Evolutionary conservation across 2,888 invertebrate genomes (phyloP), one percentile per base, ranked within the genome.

Genomic region (Apotomis betuletana): DNA sequence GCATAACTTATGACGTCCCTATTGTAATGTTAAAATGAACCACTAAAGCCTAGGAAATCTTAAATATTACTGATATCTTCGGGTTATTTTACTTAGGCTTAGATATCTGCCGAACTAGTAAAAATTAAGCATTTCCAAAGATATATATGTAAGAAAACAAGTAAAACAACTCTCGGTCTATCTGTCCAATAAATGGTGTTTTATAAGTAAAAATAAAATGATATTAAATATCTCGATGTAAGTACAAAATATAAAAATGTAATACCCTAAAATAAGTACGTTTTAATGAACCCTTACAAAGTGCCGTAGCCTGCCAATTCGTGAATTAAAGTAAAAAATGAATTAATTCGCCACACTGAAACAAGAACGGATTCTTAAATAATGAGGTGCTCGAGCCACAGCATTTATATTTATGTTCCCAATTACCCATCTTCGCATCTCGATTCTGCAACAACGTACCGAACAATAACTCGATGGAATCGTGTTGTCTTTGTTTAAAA

Each of bases 351-450:
- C 61, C 41, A 57, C 36, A 49, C 51, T 82, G 77, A 86, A 89
- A 91, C 85, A 83, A 89, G 90, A 90, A 87, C 89, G 87, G 82
- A 90, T 90, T 86, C 87, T 89, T 78, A 82, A 84, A 87, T 91
- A 91, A 91, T 89, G 89, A 91, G 88, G 83, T 84, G 83, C 81
- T 76, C 81, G 80, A 83, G 83, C 85, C 83, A 84, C 82, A 27
- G 12, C 67, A 49, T 54, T 61, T 15, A 69, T 46, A 49, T 63
- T 49, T 51, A 71, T 49, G 70, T 51, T 49, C 49, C 10, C 49
- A 49, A 67, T 58, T 49, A 58, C 58, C 67, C 67, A 71, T 71
- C 67, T 52, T 71, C 62, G n/a, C n/a, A 44, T 36, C 57, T 57
- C 41, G 44, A 67, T 61, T 61, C 55, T 12, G 38, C n/a, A 38